Evolutionary conservation across 2,113 vertebrate genomes (phyloP).

Genomic region (Ptychochromis oligacanthus): DNA sequence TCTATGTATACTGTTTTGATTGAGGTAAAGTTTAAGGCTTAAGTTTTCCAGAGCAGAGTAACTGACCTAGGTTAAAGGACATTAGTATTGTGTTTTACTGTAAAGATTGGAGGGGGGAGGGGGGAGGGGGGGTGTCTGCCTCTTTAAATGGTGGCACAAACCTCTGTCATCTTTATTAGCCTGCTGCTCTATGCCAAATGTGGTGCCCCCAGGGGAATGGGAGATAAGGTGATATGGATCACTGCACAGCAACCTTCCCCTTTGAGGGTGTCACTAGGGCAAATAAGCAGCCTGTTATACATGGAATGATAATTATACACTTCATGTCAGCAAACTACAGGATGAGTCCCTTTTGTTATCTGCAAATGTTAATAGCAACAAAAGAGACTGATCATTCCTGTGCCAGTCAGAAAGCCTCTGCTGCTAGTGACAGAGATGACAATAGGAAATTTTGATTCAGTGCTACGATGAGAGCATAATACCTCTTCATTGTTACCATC

Average conservation of each 20-base stretch:
- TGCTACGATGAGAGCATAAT: conserved; percentile 52
- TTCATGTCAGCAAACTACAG: conserved; percentile 68
- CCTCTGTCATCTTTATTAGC: conserved; percentile 66
- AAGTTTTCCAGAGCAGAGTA: neutral
- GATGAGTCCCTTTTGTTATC: conserved; percentile 60
- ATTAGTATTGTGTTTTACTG: neutral
- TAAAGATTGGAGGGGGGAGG: no score
- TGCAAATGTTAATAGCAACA: conserved; percentile 60
- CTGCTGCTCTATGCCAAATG: conserved; percentile 39
- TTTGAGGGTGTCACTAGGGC: conserved; percentile 60
- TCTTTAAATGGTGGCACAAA: conserved; percentile 42
- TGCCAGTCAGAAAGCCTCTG: conserved; percentile 35
- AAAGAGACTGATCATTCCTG: conserved; percentile 41
- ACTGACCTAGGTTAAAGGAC: neutral
- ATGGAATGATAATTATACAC: conserved; percentile 75
- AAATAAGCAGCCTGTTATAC: conserved; percentile 75
- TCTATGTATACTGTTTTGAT: neutral
- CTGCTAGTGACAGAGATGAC: conserved; percentile 35
- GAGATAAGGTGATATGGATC: conserved; percentile 76
- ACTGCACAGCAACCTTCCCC: conserved; percentile 65
- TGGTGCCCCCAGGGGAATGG: conserved; percentile 48
- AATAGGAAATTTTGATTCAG: conserved; percentile 44
- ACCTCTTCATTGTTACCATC: conserved; percentile 30
- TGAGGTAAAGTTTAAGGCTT: neutral
- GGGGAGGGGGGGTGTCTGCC: no score